Conservation (phyloP, 1,140 invertebrate species). For the Drosophila sulfurigaster region DNA sequence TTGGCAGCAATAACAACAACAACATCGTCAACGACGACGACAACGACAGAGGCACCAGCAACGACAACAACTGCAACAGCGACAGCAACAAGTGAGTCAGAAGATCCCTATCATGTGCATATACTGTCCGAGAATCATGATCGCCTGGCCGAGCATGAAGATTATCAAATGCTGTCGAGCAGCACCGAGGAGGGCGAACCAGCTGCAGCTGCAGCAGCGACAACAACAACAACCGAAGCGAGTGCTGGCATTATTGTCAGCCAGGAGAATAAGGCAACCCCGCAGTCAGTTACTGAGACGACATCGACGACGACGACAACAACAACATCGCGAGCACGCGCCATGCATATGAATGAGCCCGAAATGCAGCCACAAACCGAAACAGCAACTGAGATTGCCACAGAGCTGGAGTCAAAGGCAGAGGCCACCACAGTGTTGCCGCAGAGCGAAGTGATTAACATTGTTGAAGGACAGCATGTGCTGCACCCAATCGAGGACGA, state of each 20-base stretch:
- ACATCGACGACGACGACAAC: conserved; percentile 24
- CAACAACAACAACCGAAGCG: conserved; percentile 48
- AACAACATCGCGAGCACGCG: conserved; percentile 73
- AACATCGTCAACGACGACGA: conserved; percentile 37
- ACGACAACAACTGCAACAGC: conserved; percentile 36
- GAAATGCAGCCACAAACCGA: conserved; percentile 27
- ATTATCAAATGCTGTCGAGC: conserved; percentile 83
- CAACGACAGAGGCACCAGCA: conserved; percentile 26
- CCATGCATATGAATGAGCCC: conserved; percentile 81
- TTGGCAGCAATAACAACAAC: conserved; percentile 27
- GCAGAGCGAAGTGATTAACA: conserved; percentile 68
- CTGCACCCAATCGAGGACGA: conserved; percentile 48
- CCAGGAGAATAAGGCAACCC: conserved; percentile 71
- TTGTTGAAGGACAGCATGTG: conserved; percentile 77
- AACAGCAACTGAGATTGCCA: background rate
- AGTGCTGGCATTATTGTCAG: conserved; percentile 70
- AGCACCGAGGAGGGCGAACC: conserved; percentile 66
- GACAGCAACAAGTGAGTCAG: conserved; percentile 53
- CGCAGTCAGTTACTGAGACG: conserved; percentile 57
- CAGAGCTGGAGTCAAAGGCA: conserved; percentile 30
- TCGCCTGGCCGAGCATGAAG: conserved; percentile 83
- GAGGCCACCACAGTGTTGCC: conserved; percentile 57
- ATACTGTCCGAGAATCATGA: conserved; percentile 84
- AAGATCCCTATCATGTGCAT: conserved; percentile 84
- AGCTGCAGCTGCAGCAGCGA: conserved; percentile 43